These are phyloP conservation scores for Tetraodon nigroviridis DNA, from an alignment of 2,113 vertebrate genomes.

Conservation along the genomic window DNA sequence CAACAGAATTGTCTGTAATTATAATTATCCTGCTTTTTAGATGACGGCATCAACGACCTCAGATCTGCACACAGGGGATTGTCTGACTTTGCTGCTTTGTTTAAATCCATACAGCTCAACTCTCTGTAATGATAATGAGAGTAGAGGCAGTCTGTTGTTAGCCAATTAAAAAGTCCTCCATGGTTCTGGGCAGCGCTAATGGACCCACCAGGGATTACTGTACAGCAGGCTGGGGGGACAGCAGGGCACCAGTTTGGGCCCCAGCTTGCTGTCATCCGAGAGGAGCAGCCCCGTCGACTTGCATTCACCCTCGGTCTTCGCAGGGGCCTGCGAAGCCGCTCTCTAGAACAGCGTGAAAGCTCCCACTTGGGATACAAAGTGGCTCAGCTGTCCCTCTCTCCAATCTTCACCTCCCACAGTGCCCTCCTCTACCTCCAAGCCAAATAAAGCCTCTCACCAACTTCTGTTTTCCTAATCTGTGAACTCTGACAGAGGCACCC, in stretches of 20 bases:
- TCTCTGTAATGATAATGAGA: constrained; percentile 38
- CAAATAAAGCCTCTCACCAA: constrained; percentile 72
- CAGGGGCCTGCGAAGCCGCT: constrained; percentile 25
- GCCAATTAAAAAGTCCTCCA: constrained; percentile 51
- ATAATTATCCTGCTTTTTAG: not conserved
- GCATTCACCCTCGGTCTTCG: constrained; percentile 31
- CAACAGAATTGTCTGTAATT: not conserved
- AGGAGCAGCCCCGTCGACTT: constrained; percentile 30
- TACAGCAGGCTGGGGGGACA: constrained; percentile 48
- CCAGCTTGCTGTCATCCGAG: constrained; percentile 49
- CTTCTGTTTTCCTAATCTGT: constrained; percentile 77
- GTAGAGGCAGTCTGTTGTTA: constrained; percentile 47
- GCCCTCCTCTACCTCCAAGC: constrained; percentile 57
- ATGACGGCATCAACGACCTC: not conserved
- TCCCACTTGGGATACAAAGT: constrained; percentile 56
- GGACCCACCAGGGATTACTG: constrained; percentile 62
- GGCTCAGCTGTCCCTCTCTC: constrained; percentile 57
- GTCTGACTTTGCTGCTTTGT: constrained; percentile 18
- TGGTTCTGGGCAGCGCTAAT: constrained; percentile 50
- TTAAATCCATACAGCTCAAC: constrained; percentile 25
- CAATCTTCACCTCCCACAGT: constrained; percentile 46
- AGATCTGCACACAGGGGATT: not conserved
- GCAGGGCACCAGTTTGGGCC: constrained; percentile 42
- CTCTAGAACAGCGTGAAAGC: constrained; percentile 38
- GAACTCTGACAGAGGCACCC: constrained; percentile 67